These are phyloP conservation scores for Dermatemys mawii DNA, from an alignment of 2,113 vertebrate genomes.

Conservation along the genomic window DNA sequence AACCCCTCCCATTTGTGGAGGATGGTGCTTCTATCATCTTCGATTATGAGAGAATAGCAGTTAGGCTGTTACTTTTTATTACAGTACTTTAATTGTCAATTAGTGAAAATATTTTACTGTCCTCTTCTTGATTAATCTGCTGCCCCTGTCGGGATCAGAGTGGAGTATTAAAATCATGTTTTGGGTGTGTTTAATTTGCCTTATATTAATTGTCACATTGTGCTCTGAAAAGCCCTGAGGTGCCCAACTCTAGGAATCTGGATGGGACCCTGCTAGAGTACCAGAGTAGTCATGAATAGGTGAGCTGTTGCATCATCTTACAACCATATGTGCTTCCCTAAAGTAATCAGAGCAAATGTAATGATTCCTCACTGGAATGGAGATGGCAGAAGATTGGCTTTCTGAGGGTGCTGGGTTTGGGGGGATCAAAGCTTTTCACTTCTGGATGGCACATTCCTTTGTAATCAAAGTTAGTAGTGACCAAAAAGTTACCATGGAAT, in stretches of 20 bases:
- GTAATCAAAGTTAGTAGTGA: neutral
- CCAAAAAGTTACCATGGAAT: neutral
- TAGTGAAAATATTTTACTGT: neutral
- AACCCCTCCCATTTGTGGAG: conserved; percentile 34
- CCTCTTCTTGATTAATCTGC: neutral
- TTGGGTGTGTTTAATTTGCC: neutral
- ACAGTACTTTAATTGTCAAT: conserved; percentile 32
- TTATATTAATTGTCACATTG: neutral
- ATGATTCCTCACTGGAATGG: neutral
- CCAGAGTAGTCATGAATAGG: neutral
- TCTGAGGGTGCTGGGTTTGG: neutral
- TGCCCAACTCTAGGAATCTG: neutral
- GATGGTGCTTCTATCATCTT: conserved; percentile 11
- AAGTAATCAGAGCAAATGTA: neutral
- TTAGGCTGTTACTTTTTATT: conserved; percentile 37
- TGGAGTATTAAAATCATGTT: neutral
- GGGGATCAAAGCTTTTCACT: neutral
- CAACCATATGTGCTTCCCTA: neutral
- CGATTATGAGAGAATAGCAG: conserved; percentile 22
- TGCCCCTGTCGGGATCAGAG: conserved; percentile 17
- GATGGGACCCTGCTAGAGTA: neutral
- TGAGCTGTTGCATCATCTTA: neutral
- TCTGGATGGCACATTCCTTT: neutral
- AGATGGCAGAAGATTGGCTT: neutral
- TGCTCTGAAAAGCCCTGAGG: neutral